Base-by-base conservation (phyloP, 64 coral and sea anemone genomes). In the Exaiptasia diaphana region DNA sequence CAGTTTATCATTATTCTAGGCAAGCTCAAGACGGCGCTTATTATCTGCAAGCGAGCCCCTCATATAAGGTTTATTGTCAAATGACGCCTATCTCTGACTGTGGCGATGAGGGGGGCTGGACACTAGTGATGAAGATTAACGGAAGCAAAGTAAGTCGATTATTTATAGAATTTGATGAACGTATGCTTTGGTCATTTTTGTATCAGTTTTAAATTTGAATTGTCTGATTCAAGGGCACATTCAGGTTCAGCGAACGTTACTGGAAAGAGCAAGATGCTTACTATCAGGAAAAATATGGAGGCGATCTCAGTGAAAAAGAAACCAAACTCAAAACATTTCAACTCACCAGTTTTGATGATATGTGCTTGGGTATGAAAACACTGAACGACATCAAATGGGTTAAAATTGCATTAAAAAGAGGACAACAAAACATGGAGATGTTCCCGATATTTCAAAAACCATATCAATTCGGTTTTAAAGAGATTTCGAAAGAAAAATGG, bases 71-170 rank as follows among this genome's bases (percentile, higher is more conserved):
- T 4, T 73, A 25, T 27, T 73, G 69, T 30, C 39, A 73, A 21
- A 73, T 73, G 69, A 73, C 69, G 38, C 28, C 13, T 40, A 44
- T 73, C 11, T 8, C 38, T 40, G 69, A 24, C 17, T 73, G 69
- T 49, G 69, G 44, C 28, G n/a, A 18, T 23, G 69, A 48, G 21
- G n/a, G 41, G 23, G 69, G 69, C 41, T 73, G 69, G 69, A 73
- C 69, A 73, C 69, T 73, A 73, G 69, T 73, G 36, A 73, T 73
- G 69, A 73, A 73, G 69, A 73, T 73, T 32, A 46, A 73, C 13
- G 69, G 69, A 17, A 42, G 36, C 39, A 73, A 45, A 40, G 49
- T 52, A 52, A 52, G 49, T n/a, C 10, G n/a, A 52, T n/a, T 52
- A 12, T 52, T 52, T 52, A 52, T 52, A n/a, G n/a, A n/a, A 52